Evolutionary conservation across 2,797 vertebrate species (phyloP).

Genomic region (Tangara arthus): DNA sequence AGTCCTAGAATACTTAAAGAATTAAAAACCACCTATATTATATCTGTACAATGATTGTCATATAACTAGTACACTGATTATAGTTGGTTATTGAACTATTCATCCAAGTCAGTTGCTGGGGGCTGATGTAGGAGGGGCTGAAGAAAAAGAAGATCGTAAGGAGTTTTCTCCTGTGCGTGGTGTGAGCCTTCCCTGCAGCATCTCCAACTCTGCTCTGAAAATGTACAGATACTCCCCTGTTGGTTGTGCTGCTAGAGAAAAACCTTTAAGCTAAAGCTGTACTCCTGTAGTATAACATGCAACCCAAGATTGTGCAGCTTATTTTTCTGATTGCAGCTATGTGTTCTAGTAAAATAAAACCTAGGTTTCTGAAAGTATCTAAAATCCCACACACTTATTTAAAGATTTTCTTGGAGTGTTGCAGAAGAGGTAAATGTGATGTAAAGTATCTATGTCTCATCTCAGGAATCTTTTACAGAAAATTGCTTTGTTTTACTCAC

Average conservation of each 20-base stretch:
- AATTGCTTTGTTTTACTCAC: background rate
- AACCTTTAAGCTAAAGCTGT: background rate
- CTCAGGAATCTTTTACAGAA: background rate
- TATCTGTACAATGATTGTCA: background rate
- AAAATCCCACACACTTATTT: background rate
- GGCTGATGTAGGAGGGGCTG: accelerated
- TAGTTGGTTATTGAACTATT: background rate
- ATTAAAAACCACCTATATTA: background rate
- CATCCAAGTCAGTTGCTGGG: background rate
- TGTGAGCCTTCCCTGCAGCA: background rate
- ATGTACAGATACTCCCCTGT: background rate
- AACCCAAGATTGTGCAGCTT: background rate
- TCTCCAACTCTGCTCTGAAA: background rate
- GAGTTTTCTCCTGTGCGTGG: background rate
- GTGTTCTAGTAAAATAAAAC: background rate
- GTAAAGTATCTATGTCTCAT: background rate
- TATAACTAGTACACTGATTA: background rate
- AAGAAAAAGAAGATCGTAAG: background rate
- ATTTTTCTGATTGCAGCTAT: background rate
- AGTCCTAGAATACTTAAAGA: background rate
- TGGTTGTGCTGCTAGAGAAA: background rate
- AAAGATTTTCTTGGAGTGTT: background rate
- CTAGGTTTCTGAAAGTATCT: background rate
- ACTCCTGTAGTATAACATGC: background rate
- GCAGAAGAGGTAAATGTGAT: background rate